Evolutionary conservation across 2,888 invertebrate genomes (phyloP), one percentile per base, ranked within the genome.

Genomic region (Allolobophora icterica): DNA sequence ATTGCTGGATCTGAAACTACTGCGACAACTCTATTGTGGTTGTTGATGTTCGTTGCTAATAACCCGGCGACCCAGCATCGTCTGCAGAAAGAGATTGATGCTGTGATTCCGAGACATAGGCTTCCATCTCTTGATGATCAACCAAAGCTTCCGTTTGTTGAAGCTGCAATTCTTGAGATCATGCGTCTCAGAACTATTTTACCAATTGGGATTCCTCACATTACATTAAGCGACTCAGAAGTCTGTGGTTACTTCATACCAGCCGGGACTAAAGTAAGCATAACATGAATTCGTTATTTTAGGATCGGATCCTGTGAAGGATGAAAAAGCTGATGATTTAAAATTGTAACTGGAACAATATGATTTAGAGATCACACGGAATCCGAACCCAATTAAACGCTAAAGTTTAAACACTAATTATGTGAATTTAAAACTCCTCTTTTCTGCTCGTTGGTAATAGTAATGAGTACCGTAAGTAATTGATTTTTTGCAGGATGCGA

Each of bases 161-260:
- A 90, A 8, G 90, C 90, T 11, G 84, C 90, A 24, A 34, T 90
- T 30, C 34, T 90, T 52, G 90, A 90, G 40, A 40, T 90, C 21
- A 34, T 90, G 71, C 71, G 90, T 38, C 11, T 71, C 19, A 90
- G 40, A 30, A 58, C 84, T 1, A 13, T n/a, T 35, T 33, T 58
- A n/a, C 71, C 84, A 21, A 4, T 90, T 38, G 90, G 38, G 0
- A 2, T 90, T 33, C 90, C 90, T 6, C 90, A 90, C 84, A 0
- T 90, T 19, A 90, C 90, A 15, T 38, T n/a, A 34, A 58, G 71
- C 35, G 90, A 90, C 35, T 58, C 90, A 84, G 84, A 84, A 84
- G 84, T 84, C 15, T 35, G 33, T 33, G 84, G 84, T 19, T 84
- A 84, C 8, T 84, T 84, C 34, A 35, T 84, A 34, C 84, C 84